Evolutionary conservation across 2,113 vertebrate species (phyloP).

Genomic region (Tupaia tana): DNA sequence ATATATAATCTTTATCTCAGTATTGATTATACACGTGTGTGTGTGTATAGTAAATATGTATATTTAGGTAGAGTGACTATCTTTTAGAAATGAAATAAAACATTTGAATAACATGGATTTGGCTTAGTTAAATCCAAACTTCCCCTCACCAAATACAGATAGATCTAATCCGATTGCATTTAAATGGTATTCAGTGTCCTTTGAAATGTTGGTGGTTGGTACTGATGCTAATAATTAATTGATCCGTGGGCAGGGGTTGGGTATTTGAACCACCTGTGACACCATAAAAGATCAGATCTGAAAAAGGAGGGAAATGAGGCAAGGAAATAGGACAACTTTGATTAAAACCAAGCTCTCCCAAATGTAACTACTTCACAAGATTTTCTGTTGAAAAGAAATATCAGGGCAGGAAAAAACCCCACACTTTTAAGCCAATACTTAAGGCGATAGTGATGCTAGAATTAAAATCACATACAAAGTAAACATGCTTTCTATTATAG

Average conservation of each 20-base stretch:
- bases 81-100: slow-evolving; percentile 43
- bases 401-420: background rate
- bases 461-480: background rate
- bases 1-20: background rate
- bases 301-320: background rate
- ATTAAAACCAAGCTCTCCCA: background rate
- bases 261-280: background rate
- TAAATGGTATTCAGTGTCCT: background rate
- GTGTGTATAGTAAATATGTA: background rate
- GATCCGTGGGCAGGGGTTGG: background rate
- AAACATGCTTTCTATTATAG: background rate
- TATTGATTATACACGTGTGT: too few relatives aligned
- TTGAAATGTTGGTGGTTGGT: background rate
- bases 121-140: background rate
- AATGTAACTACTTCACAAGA: background rate
- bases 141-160: background rate
- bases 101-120: background rate
- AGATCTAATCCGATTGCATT: background rate
- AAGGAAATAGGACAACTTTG: slow-evolving; percentile 30
- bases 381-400: slow-evolving; percentile 13
- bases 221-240: background rate
- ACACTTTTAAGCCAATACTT: background rate
- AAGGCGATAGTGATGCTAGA: slow-evolving; percentile 15
- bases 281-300: background rate
- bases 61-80: background rate